Evolutionary conservation across 2,797 vertebrate species (phyloP).

Genomic region (Simalia tracyae): DNA sequence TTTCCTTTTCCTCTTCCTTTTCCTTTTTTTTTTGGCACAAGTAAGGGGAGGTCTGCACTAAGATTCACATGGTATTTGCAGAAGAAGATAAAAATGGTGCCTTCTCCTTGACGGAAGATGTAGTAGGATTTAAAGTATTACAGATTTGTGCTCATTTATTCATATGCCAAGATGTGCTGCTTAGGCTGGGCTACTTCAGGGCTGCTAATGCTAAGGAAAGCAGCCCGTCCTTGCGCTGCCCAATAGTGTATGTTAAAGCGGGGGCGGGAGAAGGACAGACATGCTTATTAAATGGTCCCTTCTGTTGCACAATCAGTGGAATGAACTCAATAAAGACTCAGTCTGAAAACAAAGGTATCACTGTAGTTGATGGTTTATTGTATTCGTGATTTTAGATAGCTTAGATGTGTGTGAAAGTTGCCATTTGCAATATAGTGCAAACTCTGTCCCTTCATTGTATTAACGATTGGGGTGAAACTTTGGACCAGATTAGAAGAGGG

Average conservation of each 20-base stretch:
- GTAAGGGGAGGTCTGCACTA: background rate
- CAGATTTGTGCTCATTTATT: background rate
- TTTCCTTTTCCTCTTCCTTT: no score
- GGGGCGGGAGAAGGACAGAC: no score
- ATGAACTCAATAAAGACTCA: background rate
- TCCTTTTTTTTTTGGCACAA: background rate
- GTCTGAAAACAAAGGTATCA: background rate
- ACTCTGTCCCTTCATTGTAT: background rate
- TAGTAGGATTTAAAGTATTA: background rate
- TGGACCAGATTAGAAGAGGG: background rate
- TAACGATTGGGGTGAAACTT: background rate
- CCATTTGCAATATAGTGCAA: background rate
- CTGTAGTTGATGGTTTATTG: background rate
- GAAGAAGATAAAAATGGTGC: background rate
- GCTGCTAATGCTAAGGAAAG: no score
- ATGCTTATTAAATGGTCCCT: background rate
- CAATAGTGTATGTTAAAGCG: background rate
- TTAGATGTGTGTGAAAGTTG: background rate
- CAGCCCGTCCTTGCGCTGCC: background rate
- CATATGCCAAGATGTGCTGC: background rate
- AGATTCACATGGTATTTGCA: background rate
- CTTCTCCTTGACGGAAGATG: background rate
- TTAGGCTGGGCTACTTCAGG: background rate
- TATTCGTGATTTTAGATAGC: background rate
- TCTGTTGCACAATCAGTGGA: background rate